Conservation (phyloP, 2,888 invertebrate genomes). For the Himalopsyche kuldschensis region DNA sequence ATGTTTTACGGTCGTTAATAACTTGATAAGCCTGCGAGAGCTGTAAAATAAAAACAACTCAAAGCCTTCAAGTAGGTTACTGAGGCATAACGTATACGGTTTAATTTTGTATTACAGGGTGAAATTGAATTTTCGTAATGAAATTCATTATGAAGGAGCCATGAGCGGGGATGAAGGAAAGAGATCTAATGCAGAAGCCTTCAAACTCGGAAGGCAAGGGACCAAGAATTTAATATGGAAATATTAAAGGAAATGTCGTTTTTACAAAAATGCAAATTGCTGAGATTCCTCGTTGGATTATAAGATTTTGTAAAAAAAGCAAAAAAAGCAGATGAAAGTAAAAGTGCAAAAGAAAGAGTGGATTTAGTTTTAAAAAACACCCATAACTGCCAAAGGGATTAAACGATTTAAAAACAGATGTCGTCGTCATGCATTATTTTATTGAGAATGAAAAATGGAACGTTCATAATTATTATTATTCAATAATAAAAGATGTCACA, state of each 20-base stretch:
- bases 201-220: not conserved
- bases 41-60: not conserved
- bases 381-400: too few species aligned
- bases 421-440: too few species aligned
- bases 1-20: not conserved
- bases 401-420: too few species aligned
- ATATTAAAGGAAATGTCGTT: not conserved
- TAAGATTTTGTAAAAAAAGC: too few species aligned
- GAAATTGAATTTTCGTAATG: conserved; percentile 1
- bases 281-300: too few species aligned
- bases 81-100: not conserved
- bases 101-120: not conserved
- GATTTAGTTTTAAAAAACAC: too few species aligned
- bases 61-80: not conserved
- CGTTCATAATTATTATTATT: too few species aligned
- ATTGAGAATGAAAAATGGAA: too few species aligned
- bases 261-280: too few species aligned
- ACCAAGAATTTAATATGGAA: not conserved
- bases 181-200: not conserved
- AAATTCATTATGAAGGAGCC: not conserved
- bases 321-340: too few species aligned
- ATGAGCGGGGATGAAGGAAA: not conserved
- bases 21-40: not conserved
- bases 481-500: too few species aligned
- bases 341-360: too few species aligned